Conservation (phyloP, 2,113 vertebrate species). For the Tragulus kanchil region DNA sequence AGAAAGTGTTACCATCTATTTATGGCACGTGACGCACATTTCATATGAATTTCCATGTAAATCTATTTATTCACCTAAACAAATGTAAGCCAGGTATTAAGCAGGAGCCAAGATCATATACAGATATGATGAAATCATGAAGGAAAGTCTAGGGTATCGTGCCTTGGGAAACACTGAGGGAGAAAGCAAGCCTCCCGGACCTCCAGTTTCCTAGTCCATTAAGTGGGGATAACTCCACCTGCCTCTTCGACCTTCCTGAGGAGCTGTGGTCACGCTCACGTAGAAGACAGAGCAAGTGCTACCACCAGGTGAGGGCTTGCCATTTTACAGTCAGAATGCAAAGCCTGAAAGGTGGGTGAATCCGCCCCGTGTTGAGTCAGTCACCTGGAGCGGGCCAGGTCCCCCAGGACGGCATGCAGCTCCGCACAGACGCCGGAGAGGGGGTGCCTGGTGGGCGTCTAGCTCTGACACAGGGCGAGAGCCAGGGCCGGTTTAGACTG, state of each 20-base stretch:
- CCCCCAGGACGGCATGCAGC: not conserved
- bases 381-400: not conserved
- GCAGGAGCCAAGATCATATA: not conserved
- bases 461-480: rapidly evolving
- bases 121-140: not conserved
- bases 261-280: not conserved
- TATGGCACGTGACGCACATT: not conserved
- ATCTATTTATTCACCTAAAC: not conserved
- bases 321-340: not conserved
- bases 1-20: not conserved
- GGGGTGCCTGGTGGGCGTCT: rapidly evolving
- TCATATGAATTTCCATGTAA: not conserved
- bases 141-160: not conserved
- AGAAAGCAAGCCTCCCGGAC: not conserved
- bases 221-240: not conserved
- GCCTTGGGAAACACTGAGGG: not conserved
- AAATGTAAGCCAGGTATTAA: not conserved
- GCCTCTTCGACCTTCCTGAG: not conserved
- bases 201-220: not conserved
- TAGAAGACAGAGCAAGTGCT: not conserved
- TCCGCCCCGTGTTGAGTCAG: not conserved
- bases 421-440: not conserved
- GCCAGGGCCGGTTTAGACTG: not conserved
- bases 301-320: too few relatives aligned
- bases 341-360: not conserved